Conservation (phyloP, 2,888 invertebrate species). For the Germaria angustata region DNA sequence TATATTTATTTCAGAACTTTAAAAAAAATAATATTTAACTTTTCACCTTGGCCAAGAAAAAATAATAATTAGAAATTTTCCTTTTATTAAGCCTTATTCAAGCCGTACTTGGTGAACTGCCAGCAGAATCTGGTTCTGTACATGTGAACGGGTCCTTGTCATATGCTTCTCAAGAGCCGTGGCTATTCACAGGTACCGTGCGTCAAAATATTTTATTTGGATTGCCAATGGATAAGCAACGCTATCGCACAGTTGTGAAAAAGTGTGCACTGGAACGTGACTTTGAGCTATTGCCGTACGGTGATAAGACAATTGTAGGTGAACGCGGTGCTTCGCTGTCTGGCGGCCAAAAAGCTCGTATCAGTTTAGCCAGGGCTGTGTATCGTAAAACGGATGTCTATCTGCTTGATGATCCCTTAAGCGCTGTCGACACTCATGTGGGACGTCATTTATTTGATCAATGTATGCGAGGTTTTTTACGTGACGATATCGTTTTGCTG, state of each 20-base stretch:
- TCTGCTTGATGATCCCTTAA: constrained; percentile 93
- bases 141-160: constrained; percentile 83
- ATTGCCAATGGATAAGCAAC: constrained; percentile 82
- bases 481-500: constrained; percentile 85
- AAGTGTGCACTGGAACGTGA: constrained; percentile 82
- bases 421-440: constrained; percentile 95
- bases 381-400: constrained; percentile 93
- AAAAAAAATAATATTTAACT: too few species aligned
- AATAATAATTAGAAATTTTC: neutral
- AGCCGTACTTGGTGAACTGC: constrained; percentile 81
- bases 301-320: constrained; percentile 85
- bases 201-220: constrained; percentile 84
- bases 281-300: constrained; percentile 82
- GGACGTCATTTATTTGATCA: constrained; percentile 92
- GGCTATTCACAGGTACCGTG: constrained; percentile 88
- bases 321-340: constrained; percentile 91
- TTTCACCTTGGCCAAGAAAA: too few species aligned
- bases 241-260: constrained; percentile 82
- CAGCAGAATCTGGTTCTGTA: constrained; percentile 81
- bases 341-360: constrained; percentile 93
- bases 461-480: constrained; percentile 81
- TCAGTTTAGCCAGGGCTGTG: constrained; percentile 92
- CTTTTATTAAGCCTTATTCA: constrained; percentile 80
- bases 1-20: too few species aligned
- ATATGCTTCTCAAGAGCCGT: constrained; percentile 92